phyloP scores from a whole-genome alignment of 2,113 vertebrate species.

The Phaethon lepturus region DNA sequence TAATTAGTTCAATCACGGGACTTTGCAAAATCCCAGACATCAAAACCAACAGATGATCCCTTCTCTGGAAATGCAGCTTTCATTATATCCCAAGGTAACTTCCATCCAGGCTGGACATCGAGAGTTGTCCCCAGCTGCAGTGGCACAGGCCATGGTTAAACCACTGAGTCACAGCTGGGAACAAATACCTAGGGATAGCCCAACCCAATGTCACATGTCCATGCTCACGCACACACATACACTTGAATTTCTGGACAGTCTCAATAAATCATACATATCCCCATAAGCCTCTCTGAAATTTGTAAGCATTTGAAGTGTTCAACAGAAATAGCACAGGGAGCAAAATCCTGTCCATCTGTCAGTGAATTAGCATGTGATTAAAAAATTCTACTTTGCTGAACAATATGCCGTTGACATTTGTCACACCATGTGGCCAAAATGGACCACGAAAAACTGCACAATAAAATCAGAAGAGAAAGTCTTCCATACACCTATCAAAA shows the following conservation, averaged over 20 bases:
- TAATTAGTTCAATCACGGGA: background rate
- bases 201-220: background rate
- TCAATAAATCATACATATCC: background rate
- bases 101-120: background rate
- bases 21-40: background rate
- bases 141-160: background rate
- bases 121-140: background rate
- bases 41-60: background rate
- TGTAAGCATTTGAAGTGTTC: background rate
- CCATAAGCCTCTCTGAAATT: background rate
- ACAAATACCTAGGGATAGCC: background rate
- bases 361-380: constrained; percentile 17
- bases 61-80: background rate
- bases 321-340: constrained; percentile 12
- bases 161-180: background rate
- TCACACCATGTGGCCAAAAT: background rate
- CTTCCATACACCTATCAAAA: background rate
- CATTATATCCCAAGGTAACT: background rate
- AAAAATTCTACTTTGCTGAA: constrained; percentile 6
- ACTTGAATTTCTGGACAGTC: background rate
- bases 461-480: background rate
- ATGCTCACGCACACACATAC: background rate
- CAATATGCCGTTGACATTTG: constrained; percentile 6
- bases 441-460: background rate
- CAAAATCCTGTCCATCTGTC: constrained; percentile 45